Evolutionary conservation across 2,113 vertebrate genomes (phyloP).

Genomic region (Melospiza georgiana): DNA sequence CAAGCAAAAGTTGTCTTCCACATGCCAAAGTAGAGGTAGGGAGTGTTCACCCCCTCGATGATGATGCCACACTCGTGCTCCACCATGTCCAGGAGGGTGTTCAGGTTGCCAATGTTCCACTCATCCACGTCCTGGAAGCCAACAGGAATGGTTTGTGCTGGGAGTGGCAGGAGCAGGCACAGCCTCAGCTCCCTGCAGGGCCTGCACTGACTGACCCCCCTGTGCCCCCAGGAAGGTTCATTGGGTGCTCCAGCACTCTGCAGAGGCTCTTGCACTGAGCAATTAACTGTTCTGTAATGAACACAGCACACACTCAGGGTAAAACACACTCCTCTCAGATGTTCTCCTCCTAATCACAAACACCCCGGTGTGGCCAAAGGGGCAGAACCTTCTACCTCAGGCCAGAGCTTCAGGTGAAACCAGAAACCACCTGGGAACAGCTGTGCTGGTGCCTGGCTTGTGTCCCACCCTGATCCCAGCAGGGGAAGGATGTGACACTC

Average conservation of each 20-base stretch:
- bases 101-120: conserved; percentile 95
- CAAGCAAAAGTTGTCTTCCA: conserved; percentile 99
- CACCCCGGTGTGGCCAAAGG: neutral
- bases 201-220: neutral
- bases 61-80: conserved; percentile 97
- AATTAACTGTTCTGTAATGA: neutral
- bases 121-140: conserved; percentile 83
- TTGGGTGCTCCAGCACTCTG: neutral
- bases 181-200: neutral
- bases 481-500: fast-evolving
- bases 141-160: neutral
- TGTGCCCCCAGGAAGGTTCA: neutral
- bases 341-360: neutral
- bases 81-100: conserved; percentile 97
- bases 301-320: neutral
- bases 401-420: neutral
- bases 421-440: neutral
- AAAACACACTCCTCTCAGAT: neutral
- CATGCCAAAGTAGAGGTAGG: conserved; percentile 99
- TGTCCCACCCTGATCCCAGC: neutral
- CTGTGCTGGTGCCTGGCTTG: fast-evolving
- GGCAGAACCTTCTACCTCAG: neutral
- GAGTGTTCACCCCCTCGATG: conserved; percentile 97
- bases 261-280: neutral
- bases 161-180: neutral